These are phyloP conservation scores for Meghimatium bilineatum DNA, from an alignment of 2,888 invertebrate species.

Conservation along the genomic window DNA sequence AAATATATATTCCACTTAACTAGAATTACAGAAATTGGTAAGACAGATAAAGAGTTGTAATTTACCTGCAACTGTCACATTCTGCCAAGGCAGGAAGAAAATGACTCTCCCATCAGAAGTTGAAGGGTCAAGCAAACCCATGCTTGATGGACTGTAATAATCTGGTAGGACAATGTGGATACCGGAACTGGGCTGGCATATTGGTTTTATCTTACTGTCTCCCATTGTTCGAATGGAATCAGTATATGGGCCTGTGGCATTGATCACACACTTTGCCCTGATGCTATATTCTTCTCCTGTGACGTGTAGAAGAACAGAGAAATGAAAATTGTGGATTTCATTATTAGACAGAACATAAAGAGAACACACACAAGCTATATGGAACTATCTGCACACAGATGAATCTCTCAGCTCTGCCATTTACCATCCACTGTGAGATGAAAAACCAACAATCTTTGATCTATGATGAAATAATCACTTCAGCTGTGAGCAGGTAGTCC, in stretches of 20 bases:
- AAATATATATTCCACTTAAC: too few species aligned
- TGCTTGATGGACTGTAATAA: constrained; percentile 97
- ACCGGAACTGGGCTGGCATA: constrained; percentile 97
- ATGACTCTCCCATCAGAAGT: constrained; percentile 99
- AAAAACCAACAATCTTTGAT: too few species aligned
- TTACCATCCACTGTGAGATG: too few species aligned
- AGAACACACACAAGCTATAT: too few species aligned
- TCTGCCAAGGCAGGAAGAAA: constrained; percentile 98
- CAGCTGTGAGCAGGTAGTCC: too few species aligned
- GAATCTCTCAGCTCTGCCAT: too few species aligned
- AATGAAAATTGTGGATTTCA: too few species aligned
- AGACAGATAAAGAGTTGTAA: too few species aligned
- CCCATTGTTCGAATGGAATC: constrained; percentile 94
- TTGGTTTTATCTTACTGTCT: constrained; percentile 84
- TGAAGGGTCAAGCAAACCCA: constrained; percentile 97
- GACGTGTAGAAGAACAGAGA: neutral
- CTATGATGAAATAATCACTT: too few species aligned
- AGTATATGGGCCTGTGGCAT: constrained; percentile 98
- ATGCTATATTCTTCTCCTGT: constrained; percentile 77
- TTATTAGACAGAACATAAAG: too few species aligned
- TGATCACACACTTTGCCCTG: constrained; percentile 94
- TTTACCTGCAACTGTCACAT: constrained; percentile 83
- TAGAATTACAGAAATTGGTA: too few species aligned
- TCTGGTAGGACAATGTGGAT: constrained; percentile 99
- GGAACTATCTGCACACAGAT: too few species aligned